phyloP scores from a whole-genome alignment of 2,113 vertebrate species.

The Dasypus novemcinctus region DNA sequence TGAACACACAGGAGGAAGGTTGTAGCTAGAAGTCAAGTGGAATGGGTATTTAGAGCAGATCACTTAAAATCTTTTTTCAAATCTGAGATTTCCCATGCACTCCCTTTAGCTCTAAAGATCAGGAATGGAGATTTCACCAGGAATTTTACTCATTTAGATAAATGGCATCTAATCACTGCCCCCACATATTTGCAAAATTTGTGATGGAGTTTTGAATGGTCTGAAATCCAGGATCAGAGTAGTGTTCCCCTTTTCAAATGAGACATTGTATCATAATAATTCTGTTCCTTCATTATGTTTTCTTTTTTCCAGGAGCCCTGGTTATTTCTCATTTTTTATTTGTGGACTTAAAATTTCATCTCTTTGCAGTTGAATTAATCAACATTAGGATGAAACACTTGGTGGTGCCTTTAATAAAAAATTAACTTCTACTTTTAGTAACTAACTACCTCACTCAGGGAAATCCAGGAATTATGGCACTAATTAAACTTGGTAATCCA shows the following conservation, averaged over 20 bases:
- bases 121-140: background rate
- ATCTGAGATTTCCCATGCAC: background rate
- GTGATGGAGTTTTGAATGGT: background rate
- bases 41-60: background rate
- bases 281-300: background rate
- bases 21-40: background rate
- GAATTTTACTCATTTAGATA: background rate
- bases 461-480: background rate
- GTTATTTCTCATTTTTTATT: background rate
- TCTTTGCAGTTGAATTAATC: background rate
- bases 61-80: background rate
- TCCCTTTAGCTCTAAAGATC: background rate
- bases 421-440: background rate
- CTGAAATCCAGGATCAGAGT: background rate
- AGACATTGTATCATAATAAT: background rate
- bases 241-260: background rate
- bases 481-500: background rate
- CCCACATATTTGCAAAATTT: background rate
- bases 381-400: background rate
- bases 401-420: background rate
- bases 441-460: background rate
- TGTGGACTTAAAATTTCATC: background rate
- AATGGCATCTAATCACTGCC: background rate
- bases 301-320: background rate
- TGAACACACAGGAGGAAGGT: accelerated